Base-by-base conservation (phyloP, 2,113 vertebrate species). In the Eurystomus gularis region DNA sequence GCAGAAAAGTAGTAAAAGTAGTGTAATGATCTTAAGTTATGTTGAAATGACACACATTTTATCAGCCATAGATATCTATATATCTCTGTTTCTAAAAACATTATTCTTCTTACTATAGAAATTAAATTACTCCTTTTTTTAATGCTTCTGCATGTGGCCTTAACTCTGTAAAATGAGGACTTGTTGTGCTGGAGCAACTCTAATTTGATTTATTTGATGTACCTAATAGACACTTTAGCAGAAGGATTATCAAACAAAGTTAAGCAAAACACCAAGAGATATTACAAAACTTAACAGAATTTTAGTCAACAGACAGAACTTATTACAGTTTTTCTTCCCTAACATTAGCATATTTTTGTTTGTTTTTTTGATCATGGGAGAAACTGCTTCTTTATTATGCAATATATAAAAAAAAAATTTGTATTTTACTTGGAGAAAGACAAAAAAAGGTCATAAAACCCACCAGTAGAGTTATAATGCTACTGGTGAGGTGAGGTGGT, bases 1-100 rank as follows among this genome's bases (percentile, higher is more conserved):
- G 17, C 29, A 92, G 44, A 69, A 90, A 96, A 85, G 52, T 66
- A 91, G 18, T 55, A 77, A 88, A 96, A 96, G 76, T 51, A 52
- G 5, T 62, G 40, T 77, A 70, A 88, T 81, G 13, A 94, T 78
- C 78, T 48, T 26, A 86, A 81, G 19, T n/a, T 85, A 42, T 55
- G 7, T 71, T 95, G 48, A 94, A 96, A 94, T 3, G 11, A 75
- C 28, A 73, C 1, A 65, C 2, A 5, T 83, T 87, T 78, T 93
- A 51, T 92, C 49, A 75, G 35, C 17, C 55, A 35, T 20, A 51
- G 11, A 6, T 58, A 46, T 33, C 17, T 73, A 60, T 64, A 21
- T n/a, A 33, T 89, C 54, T 64, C 35, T 82, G 42, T 82, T 62
- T 68, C 40, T 66, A 92, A 88, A 88, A 89, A 77, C 51, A 10